Evolutionary conservation across 2,113 vertebrate genomes (phyloP).

Genomic region (Tursiops truncatus): DNA sequence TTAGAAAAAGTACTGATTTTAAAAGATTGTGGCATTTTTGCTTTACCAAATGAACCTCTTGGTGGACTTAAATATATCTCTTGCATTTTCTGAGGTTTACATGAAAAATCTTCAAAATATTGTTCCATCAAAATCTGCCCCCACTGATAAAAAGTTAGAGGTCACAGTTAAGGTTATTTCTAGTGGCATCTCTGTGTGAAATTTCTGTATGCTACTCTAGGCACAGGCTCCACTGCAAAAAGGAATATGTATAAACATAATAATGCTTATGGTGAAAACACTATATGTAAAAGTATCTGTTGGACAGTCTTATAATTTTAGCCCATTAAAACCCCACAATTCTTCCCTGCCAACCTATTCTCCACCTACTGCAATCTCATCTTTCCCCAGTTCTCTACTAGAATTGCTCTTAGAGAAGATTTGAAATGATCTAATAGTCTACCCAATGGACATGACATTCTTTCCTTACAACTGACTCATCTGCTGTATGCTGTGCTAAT

Average conservation of each 20-base stretch:
- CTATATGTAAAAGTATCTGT: not conserved
- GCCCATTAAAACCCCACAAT: not conserved
- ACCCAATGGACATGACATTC: not conserved
- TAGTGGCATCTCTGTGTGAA: not conserved
- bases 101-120: constrained; percentile 32
- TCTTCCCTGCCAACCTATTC: not conserved
- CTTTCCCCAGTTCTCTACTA: not conserved
- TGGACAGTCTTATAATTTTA: not conserved
- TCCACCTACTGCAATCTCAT: not conserved
- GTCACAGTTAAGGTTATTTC: constrained; percentile 36
- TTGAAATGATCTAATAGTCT: not conserved
- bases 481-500: not conserved
- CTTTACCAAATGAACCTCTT: constrained; percentile 70
- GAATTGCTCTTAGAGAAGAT: not conserved
- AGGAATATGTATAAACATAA: not conserved
- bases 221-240: not conserved
- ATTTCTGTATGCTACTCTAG: not conserved
- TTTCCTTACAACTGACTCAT: not conserved
- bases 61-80: constrained; percentile 58
- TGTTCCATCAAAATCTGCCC: constrained; percentile 45
- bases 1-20: constrained; percentile 55
- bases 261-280: not conserved
- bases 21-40: constrained; percentile 71
- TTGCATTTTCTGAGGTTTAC: constrained; percentile 32
- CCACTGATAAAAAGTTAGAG: constrained; percentile 1